phyloP scores from a whole-genome alignment of 2,797 vertebrate genomes.

The Pseudotriccus pelzelni region DNA sequence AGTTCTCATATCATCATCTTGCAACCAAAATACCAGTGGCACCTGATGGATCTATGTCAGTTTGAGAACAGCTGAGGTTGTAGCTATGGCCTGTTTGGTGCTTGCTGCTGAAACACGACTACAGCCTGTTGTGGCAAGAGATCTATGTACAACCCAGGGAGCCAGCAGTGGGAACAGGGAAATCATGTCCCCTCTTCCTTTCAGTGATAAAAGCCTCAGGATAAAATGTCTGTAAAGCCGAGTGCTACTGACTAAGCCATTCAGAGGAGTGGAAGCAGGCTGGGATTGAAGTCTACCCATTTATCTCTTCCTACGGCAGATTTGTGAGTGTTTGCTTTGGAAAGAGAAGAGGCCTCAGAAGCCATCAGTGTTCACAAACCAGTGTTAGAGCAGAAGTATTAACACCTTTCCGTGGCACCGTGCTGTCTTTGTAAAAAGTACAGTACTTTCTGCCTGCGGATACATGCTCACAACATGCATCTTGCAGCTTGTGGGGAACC shows the following conservation, averaged over 20 bases:
- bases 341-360: not conserved
- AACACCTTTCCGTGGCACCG: not conserved
- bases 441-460: not conserved
- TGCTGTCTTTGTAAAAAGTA: not conserved
- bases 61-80: not conserved
- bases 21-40: not conserved
- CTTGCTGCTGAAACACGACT: not conserved
- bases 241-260: not conserved
- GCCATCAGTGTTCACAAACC: not conserved
- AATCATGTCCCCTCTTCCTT: not conserved
- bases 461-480: not conserved
- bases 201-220: conserved; percentile 7
- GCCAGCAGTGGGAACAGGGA: not conserved
- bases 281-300: conserved; percentile 1
- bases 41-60: not conserved
- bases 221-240: not conserved
- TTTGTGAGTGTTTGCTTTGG: not conserved
- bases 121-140: not conserved
- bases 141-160: not conserved
- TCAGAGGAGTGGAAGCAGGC: not conserved
- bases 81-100: not conserved
- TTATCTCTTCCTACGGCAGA: conserved; percentile 8
- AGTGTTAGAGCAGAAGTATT: not conserved
- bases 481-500: not conserved
- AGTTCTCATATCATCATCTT: not conserved